Evolutionary conservation across 2,797 vertebrate genomes (phyloP).

Genomic region (Acanthurus lineatus): DNA sequence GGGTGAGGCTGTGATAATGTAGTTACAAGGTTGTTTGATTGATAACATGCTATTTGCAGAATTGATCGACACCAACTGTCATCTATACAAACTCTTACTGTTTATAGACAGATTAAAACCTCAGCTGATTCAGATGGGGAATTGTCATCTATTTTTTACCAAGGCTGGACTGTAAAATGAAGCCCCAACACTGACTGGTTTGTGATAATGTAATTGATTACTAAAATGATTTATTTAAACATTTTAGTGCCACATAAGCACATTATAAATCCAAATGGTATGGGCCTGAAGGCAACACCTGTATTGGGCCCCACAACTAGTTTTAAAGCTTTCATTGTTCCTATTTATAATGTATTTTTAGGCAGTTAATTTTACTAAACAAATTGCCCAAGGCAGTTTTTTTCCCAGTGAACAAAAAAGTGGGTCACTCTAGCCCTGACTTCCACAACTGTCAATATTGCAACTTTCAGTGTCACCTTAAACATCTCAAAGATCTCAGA

Average conservation of each 20-base stretch:
- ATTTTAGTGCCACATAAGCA: background rate
- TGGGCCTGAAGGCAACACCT: background rate
- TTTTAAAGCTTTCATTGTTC: background rate
- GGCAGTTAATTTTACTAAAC: background rate
- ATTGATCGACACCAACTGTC: background rate
- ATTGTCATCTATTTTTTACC: no score
- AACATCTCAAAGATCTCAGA: no score
- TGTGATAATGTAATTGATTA: background rate
- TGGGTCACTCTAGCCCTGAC: no score
- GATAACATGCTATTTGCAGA: slow-evolving; percentile 1
- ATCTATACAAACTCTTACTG: background rate
- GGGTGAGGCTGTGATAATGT: slow-evolving; percentile 8
- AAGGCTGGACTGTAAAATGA: background rate
- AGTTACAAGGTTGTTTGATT: slow-evolving; percentile 25
- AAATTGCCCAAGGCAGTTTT: background rate
- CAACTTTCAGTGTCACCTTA: no score
- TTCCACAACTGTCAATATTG: no score
- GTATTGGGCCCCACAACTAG: background rate
- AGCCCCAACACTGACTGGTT: background rate
- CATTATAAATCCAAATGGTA: background rate
- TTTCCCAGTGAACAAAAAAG: no score
- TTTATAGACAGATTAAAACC: background rate
- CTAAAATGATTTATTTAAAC: background rate
- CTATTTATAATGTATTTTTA: background rate
- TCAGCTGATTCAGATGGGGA: background rate